A percentile compares a stretch with the other conserved stretches of the same genome.
These are phyloP conservation scores for Aphis craccivora DNA, from an alignment of 1,140 invertebrate species.

Conservation along the genomic window DNA sequence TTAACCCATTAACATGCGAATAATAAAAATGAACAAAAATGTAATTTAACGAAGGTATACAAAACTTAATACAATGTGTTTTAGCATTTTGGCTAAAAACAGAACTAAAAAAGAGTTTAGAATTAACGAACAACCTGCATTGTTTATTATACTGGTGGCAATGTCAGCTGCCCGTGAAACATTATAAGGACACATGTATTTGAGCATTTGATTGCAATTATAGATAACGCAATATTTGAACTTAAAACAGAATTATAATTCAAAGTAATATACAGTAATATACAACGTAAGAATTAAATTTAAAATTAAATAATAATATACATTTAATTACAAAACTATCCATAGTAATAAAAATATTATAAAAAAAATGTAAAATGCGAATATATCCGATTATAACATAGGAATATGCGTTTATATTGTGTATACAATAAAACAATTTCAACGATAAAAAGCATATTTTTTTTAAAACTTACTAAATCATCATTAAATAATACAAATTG, in stretches of 20 bases:
- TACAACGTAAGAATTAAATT: not conserved
- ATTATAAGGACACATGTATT: not conserved
- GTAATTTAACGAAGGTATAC: not conserved
- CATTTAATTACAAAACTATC: not conserved
- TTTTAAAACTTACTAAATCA: not conserved
- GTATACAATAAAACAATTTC: not conserved
- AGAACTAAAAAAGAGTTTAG: not conserved
- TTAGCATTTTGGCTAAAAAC: not conserved
- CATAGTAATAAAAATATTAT: not conserved
- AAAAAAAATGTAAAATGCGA: not conserved
- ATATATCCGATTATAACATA: not conserved
- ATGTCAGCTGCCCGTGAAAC: not conserved
- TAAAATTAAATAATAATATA: not conserved
- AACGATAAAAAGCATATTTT: not conserved
- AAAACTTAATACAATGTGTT: not conserved
- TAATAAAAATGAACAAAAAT: constrained; percentile 2
- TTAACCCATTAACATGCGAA: not conserved
- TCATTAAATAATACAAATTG: not conserved
- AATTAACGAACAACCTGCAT: not conserved
- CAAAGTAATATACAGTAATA: not conserved
- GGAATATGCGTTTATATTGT: not conserved
- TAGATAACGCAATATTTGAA: not conserved
- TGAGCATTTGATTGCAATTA: not conserved
- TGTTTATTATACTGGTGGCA: not conserved
- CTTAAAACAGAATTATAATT: not conserved